Evolutionary conservation across 2,888 invertebrate genomes (phyloP), one percentile per base, ranked within the genome.

Genomic region (Zygaena filipendulae): DNA sequence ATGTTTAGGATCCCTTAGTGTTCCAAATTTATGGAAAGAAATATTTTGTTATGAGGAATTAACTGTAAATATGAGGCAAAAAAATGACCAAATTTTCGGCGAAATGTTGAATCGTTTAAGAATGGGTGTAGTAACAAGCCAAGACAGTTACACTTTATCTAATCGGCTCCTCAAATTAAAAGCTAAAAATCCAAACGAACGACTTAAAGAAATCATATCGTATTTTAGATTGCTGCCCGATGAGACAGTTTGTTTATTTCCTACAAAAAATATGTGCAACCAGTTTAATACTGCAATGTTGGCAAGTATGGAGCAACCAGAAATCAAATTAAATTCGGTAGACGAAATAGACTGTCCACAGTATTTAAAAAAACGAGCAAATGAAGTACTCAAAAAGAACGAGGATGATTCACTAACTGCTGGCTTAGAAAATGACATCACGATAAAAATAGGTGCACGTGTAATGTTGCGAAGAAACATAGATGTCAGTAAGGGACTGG

Each of bases 331-430:
- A 9, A 25, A n/a, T 8, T 8, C 25, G n/a, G 6, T 25, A 25
- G 25, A 25, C 18, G 18, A 18, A n/a, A 25, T 25, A 11, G 25
- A 25, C 18, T 25, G 25, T 11, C 25, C 25, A n/a, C 8, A n/a
- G 11, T 12, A 25, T 18, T 14, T 25, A 10, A 16, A 14, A 11
- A 18, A 25, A 25, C 8, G 25, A 9, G 25, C 25, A 12, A 8
- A 11, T 25, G 25, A 25, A 13, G n/a, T n/a, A n/a, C n/a, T 25
- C 8, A 12, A 25, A 25, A 25, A 30, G 16, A 16, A 16, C 7
- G 16, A 16, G 7, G 32, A 37, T 25, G 34, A 37, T 32, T 35
- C 35, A 11, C 27, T 38, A 28, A 38, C 32, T 18, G 35, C 35
- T 16, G 29, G 35, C 11, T 22, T 35, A 12, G 35, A 38, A 30